Conservation (phyloP, 92 coral and sea anemone genomes). For the Isaurus tuberculatus region DNA sequence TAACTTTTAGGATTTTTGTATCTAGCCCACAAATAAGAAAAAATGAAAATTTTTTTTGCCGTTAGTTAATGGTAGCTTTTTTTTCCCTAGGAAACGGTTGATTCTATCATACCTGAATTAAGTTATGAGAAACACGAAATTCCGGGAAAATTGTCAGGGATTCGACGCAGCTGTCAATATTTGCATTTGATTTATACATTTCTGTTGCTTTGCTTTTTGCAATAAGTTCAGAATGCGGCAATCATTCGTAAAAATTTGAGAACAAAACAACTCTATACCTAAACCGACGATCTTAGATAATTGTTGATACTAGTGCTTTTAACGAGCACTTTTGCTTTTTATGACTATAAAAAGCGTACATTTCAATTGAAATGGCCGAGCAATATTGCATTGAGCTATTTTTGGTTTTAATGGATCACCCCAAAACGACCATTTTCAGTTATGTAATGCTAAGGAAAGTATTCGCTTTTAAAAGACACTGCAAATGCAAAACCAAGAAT, state of each 20-base stretch:
- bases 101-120: background rate
- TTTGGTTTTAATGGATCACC: background rate
- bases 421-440: background rate
- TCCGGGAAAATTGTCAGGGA: too few relatives aligned
- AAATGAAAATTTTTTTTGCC: background rate
- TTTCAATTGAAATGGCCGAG: background rate
- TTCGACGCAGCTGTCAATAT: slow-evolving; percentile 27
- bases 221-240: background rate
- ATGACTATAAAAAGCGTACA: slow-evolving; percentile 16
- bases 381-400: slow-evolving; percentile 5
- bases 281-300: slow-evolving; percentile 7
- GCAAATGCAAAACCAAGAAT: background rate
- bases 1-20: background rate
- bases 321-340: background rate
- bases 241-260: background rate
- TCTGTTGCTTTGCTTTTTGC: background rate
- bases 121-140: too few relatives aligned
- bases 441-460: background rate
- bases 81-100: background rate
- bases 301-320: background rate
- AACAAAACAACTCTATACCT: background rate
- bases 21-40: background rate
- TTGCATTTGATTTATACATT: background rate
- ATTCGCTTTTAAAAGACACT: background rate
- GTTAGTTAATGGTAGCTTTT: background rate